A percentile compares a stretch with the other conserved stretches of the same genome.
These are phyloP conservation scores for Drosophila mayri DNA, from an alignment of 1,140 invertebrate genomes.

Conservation along the genomic window DNA sequence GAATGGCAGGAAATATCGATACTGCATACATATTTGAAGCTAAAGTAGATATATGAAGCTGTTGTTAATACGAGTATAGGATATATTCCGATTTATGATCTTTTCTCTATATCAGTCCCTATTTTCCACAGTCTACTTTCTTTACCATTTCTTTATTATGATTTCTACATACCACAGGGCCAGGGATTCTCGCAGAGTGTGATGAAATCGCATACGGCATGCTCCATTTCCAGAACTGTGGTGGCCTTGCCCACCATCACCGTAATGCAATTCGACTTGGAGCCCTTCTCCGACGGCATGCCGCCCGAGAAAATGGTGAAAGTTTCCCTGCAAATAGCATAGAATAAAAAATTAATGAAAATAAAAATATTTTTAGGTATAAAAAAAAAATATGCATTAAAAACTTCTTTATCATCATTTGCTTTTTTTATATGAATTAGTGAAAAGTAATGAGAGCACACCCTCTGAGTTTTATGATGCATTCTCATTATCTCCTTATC, in stretches of 20 bases:
- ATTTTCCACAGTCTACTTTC: too few relatives aligned
- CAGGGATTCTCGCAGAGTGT: slow-evolving; percentile 97
- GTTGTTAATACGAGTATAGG: too few relatives aligned
- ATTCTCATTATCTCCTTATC: slow-evolving; percentile 1
- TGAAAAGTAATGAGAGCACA: slow-evolving; percentile 11
- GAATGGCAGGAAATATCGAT: not conserved
- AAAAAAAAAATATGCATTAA: not conserved
- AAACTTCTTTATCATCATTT: not conserved
- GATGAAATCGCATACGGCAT: slow-evolving; percentile 98
- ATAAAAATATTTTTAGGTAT: not conserved
- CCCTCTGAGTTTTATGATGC: slow-evolving; percentile 6
- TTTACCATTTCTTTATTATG: too few relatives aligned
- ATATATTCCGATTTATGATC: too few relatives aligned
- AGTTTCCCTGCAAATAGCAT: slow-evolving; percentile 88
- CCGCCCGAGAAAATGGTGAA: slow-evolving; percentile 98
- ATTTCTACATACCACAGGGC: slow-evolving; percentile 90
- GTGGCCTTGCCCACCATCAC: slow-evolving; percentile 96
- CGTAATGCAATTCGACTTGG: slow-evolving; percentile 96
- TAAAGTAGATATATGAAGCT: too few relatives aligned
- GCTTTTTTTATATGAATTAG: not conserved
- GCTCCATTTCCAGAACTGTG: slow-evolving; percentile 99
- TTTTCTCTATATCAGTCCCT: too few relatives aligned
- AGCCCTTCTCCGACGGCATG: slow-evolving; percentile 94
- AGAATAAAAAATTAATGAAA: not conserved
- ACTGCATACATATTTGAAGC: not conserved